Evolutionary conservation across 2,888 invertebrate species (phyloP).

Genomic region (Apodemia mormo): DNA sequence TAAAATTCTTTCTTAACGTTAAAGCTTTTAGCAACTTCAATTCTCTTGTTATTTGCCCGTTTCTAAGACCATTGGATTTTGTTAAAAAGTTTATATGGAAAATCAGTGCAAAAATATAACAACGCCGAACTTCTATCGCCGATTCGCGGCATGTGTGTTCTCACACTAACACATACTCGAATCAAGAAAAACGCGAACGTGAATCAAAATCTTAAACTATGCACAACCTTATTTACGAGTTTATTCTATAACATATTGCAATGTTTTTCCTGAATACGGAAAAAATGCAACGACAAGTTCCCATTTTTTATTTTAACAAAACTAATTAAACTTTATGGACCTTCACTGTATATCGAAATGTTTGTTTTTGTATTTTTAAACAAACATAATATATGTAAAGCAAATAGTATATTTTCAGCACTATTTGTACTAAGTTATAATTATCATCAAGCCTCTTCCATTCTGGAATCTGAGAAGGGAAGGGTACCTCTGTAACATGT

Average conservation of each 20-base stretch:
- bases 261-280: background rate
- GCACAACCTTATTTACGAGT: background rate
- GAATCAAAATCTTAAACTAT: background rate
- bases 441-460: too few species aligned
- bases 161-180: background rate
- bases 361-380: background rate
- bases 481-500: too few species aligned
- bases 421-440: too few species aligned
- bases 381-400: too few species aligned
- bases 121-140: background rate
- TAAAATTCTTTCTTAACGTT: too few species aligned
- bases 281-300: background rate
- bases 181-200: background rate
- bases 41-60: too few species aligned
- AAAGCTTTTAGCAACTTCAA: too few species aligned
- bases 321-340: background rate
- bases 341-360: background rate
- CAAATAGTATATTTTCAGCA: too few species aligned
- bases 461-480: too few species aligned
- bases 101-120: background rate
- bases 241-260: background rate
- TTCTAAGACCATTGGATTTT: too few species aligned
- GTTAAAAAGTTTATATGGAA: background rate
- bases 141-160: background rate
- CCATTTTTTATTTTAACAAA: slow-evolving; percentile 4